A percentile compares a stretch with the other conserved stretches of the same genome.
These are phyloP conservation scores for Myotis pilosus DNA, from an alignment of 2,797 vertebrate genomes.

Conservation along the genomic window DNA sequence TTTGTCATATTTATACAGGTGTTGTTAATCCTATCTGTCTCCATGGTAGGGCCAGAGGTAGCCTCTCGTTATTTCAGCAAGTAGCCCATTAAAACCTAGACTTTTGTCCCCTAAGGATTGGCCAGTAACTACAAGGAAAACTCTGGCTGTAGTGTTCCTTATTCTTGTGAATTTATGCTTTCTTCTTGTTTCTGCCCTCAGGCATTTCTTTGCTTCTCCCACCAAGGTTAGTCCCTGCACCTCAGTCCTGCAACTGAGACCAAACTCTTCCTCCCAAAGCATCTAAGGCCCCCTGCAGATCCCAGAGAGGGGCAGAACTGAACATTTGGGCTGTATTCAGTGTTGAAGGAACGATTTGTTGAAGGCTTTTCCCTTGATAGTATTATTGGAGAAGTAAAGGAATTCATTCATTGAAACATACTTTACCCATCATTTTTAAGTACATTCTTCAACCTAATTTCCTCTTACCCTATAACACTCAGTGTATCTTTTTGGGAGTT, in stretches of 20 bases:
- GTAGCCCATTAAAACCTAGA: conserved; percentile 29
- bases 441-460: not conserved
- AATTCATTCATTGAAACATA: not conserved
- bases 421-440: not conserved
- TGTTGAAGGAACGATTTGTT: not conserved
- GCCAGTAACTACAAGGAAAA: not conserved
- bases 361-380: not conserved
- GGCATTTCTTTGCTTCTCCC: conserved; percentile 2
- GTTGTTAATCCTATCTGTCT: conserved; percentile 5
- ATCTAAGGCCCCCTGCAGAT: not conserved
- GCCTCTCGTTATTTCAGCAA: not conserved
- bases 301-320: not conserved
- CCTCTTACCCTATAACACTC: not conserved
- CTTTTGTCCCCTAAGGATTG: not conserved
- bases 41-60: not conserved
- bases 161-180: conserved; percentile 14
- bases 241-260: not conserved
- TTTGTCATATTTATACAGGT: not conserved
- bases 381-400: not conserved
- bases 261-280: not conserved
- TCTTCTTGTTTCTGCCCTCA: conserved; percentile 5
- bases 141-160: not conserved
- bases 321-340: not conserved
- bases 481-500: conserved; percentile 23
- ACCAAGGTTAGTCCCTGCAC: not conserved